Evolutionary conservation across 2,797 vertebrate species (phyloP).

Genomic region (Takifugu rubripes): DNA sequence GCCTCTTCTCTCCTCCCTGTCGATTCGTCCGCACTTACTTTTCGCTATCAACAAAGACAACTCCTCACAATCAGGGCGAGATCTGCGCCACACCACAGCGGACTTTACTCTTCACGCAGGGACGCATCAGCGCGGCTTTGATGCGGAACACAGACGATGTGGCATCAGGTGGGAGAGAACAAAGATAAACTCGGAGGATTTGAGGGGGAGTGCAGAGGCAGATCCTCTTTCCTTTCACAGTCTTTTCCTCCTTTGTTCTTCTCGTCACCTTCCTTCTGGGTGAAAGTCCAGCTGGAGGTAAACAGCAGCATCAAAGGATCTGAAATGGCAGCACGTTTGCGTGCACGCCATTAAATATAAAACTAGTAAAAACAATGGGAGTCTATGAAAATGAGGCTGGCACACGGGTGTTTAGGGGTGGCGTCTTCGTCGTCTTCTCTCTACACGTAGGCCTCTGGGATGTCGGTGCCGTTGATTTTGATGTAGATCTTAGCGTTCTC

Average conservation of each 20-base stretch:
- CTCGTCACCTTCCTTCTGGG: constrained; percentile 12
- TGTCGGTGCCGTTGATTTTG: constrained; percentile 89
- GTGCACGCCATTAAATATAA: constrained; percentile 7
- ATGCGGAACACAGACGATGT: constrained; percentile 8
- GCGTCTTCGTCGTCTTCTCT: constrained; percentile 6
- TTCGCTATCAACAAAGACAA: no score
- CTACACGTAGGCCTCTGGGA: constrained; percentile 90
- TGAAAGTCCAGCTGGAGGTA: no score
- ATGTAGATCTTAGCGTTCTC: constrained; percentile 89
- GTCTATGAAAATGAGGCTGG: constrained; percentile 9
- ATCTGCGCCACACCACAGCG: neutral
- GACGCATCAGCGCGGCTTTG: constrained; percentile 26
- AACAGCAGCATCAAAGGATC: no score
- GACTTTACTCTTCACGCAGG: neutral
- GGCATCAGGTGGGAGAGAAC: constrained; percentile 12
- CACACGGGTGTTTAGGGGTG: constrained; percentile 8
- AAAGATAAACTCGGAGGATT: constrained; percentile 53
- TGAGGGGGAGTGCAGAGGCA: constrained; percentile 56
- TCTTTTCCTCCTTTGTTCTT: constrained; percentile 57
- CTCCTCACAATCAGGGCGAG: no score
- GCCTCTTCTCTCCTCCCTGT: constrained; percentile 18
- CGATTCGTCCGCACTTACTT: no score
- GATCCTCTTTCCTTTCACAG: constrained; percentile 70
- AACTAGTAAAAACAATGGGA: constrained; percentile 3
- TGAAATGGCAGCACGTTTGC: neutral